phyloP scores from a whole-genome alignment of 2,888 invertebrate species.

The Carpatolechia fugitivella region DNA sequence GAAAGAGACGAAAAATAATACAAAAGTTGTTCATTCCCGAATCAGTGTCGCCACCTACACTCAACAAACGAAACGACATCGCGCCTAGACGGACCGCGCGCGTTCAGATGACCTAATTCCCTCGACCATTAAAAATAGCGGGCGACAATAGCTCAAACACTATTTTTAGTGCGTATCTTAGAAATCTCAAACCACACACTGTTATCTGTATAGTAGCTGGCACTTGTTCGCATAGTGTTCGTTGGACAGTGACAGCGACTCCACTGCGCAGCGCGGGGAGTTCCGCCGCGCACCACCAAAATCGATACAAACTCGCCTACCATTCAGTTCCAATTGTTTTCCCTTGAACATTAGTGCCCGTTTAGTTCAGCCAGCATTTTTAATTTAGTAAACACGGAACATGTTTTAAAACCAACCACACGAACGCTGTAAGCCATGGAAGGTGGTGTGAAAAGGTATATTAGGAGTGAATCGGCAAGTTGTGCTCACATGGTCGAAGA shows the following conservation, averaged over 20 bases:
- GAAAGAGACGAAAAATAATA: no score
- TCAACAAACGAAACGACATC: constrained; percentile 25
- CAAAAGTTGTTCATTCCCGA: not conserved
- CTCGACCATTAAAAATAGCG: constrained; percentile 74
- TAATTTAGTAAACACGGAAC: constrained; percentile 75
- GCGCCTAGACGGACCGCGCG: constrained; percentile 36
- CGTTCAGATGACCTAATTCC: constrained; percentile 62
- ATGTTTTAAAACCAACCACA: constrained; percentile 53
- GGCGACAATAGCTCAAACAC: constrained; percentile 74
- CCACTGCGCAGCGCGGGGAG: constrained; percentile 15
- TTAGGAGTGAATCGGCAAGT: constrained; percentile 70
- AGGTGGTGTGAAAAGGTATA: constrained; percentile 64
- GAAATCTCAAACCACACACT: constrained; percentile 58
- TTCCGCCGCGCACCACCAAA: constrained; percentile 25
- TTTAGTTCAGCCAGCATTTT: constrained; percentile 61
- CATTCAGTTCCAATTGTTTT: constrained; percentile 56
- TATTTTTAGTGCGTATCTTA: constrained; percentile 74
- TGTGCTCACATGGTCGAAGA: constrained; percentile 75
- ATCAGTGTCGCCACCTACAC: constrained; percentile 36
- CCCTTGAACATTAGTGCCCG: constrained; percentile 50
- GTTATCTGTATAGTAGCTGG: constrained; percentile 44
- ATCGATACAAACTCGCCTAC: constrained; percentile 42
- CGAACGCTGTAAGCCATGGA: constrained; percentile 45
- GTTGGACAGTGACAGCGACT: not conserved
- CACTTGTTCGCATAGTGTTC: not conserved